Conservation (phyloP, 2,113 vertebrate genomes). For the Carassius auratus region DNA sequence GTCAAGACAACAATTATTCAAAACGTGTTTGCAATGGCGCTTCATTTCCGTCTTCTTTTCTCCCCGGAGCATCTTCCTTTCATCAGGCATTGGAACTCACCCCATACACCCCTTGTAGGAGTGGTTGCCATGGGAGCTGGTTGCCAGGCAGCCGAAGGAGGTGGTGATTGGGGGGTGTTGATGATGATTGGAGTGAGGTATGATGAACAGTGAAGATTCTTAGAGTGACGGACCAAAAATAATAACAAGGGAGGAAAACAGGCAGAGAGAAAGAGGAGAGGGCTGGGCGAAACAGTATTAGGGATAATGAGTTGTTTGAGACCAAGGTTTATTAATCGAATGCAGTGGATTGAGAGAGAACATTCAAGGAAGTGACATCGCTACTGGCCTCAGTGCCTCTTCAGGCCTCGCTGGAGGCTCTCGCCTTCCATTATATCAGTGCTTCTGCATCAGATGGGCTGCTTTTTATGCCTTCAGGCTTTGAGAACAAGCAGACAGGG, state of each 20-base stretch:
- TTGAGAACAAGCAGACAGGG: constrained; percentile 12
- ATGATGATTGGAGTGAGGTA: constrained; percentile 43
- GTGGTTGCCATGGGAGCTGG: constrained; percentile 75
- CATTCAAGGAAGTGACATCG: not conserved
- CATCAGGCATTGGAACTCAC: constrained; percentile 27
- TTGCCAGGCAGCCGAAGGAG: constrained; percentile 71
- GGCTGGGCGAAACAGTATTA: not conserved
- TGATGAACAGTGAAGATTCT: constrained; percentile 43
- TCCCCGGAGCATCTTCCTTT: constrained; percentile 33
- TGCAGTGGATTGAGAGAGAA: not conserved
- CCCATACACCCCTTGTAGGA: constrained; percentile 61
- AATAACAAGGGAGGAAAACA: not conserved
- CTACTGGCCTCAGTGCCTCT: not conserved
- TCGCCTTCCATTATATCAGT: not conserved
- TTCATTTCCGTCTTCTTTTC: not conserved
- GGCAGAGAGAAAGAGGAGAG: not conserved
- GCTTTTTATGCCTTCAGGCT: constrained; percentile 2
- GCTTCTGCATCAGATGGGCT: constrained; percentile 26
- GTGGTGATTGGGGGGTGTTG: constrained; percentile 53
- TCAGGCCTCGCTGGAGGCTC: not conserved
- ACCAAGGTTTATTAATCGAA: constrained; percentile 1
- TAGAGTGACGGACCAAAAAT: constrained; percentile 57
- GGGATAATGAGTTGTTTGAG: constrained; percentile 5
- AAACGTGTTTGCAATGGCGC: not conserved
- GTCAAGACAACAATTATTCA: constrained; percentile 14